A percentile compares a stretch with the other conserved stretches of the same genome.
These are phyloP conservation scores for Agapostemon virescens DNA, from an alignment of 2,888 invertebrate species.

Conservation along the genomic window DNA sequence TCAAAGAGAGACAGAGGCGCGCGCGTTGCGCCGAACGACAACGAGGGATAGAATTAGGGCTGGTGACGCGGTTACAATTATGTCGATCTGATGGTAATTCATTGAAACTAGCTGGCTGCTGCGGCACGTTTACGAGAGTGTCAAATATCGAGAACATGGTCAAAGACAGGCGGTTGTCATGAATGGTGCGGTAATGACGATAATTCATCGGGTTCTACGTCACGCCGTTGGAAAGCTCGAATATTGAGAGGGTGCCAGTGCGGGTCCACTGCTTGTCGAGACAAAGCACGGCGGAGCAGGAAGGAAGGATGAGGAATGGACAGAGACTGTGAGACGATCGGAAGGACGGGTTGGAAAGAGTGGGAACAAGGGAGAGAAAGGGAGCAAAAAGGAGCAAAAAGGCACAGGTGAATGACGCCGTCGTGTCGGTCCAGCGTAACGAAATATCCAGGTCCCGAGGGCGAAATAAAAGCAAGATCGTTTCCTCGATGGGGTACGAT, in stretches of 20 bases:
- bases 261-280: not conserved
- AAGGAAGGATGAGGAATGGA: not conserved
- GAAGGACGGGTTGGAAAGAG: not conserved
- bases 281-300: not conserved
- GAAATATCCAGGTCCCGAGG: conserved; percentile 54
- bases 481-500: conserved; percentile 56
- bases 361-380: not conserved
- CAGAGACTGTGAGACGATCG: not conserved
- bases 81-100: conserved; percentile 57
- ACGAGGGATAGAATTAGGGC: conserved; percentile 44
- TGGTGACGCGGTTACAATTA: conserved; percentile 54
- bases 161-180: conserved; percentile 55
- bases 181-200: conserved; percentile 54
- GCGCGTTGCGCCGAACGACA: conserved; percentile 1
- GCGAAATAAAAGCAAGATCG: conserved; percentile 62
- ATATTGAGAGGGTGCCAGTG: conserved; percentile 22
- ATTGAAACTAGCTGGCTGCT: conserved; percentile 35
- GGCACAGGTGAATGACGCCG: conserved; percentile 6
- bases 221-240: conserved; percentile 41
- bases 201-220: conserved; percentile 56
- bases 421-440: conserved; percentile 44
- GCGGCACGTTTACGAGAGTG: conserved; percentile 49
- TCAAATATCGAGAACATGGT: conserved; percentile 52
- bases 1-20: not conserved
- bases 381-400: not conserved